Percentiles rank a stretch among this genome's conserved stretches.
These are phyloP conservation scores for Xiphophorus maculatus DNA, from an alignment of 2,113 vertebrate genomes.

Conservation along the genomic window DNA sequence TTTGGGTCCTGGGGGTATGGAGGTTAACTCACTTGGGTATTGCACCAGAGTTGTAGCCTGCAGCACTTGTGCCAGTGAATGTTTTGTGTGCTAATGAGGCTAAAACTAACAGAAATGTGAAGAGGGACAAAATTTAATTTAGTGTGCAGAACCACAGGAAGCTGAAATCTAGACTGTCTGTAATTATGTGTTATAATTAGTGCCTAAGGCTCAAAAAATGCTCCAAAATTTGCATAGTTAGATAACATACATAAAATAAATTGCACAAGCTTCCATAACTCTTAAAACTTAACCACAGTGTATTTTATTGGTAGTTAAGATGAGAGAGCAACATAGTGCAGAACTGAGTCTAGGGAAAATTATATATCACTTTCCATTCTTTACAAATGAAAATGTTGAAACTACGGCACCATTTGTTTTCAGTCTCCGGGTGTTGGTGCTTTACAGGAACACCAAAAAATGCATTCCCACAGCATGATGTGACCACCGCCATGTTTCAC, in stretches of 20 bases:
- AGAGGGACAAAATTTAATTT: constrained; percentile 1
- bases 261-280: not conserved
- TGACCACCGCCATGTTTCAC: not conserved
- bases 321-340: not conserved
- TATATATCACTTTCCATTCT: not conserved
- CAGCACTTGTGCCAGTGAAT: constrained; percentile 33
- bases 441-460: too few relatives aligned
- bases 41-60: constrained; percentile 57
- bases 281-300: not conserved
- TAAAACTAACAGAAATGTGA: not conserved
- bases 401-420: not conserved
- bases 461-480: not conserved
- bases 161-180: constrained; percentile 11
- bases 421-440: too few relatives aligned
- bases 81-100: constrained; percentile 22
- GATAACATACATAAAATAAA: not conserved
- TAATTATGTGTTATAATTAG: not conserved
- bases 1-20: constrained; percentile 27
- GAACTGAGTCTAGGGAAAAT: not conserved
- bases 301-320: not conserved
- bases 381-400: not conserved
- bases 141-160: constrained; percentile 13
- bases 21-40: constrained; percentile 63
- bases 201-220: not conserved
- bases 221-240: not conserved